Evolutionary conservation across 2,888 invertebrate genomes (phyloP).

Genomic region (Lampropteryx suffumata): DNA sequence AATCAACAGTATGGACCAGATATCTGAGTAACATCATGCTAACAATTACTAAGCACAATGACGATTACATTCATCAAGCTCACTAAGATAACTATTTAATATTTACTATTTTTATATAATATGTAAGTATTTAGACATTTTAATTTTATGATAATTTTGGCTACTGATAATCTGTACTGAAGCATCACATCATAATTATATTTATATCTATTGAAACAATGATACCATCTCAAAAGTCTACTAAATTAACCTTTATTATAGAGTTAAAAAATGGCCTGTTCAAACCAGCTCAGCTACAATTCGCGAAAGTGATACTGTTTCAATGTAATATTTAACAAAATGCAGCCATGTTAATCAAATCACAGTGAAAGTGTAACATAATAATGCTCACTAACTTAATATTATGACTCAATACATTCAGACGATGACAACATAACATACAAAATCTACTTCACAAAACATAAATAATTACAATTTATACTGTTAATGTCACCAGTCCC

Average conservation of each 20-base stretch:
- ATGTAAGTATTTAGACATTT: slow-evolving; percentile 43
- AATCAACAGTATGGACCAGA: slow-evolving; percentile 57
- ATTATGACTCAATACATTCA: slow-evolving; percentile 74
- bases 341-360: slow-evolving; percentile 75
- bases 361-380: slow-evolving; percentile 77
- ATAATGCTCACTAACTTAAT: slow-evolving; percentile 76
- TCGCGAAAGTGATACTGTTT: slow-evolving; percentile 41
- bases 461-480: slow-evolving; percentile 59
- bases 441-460: slow-evolving; percentile 59
- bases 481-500: slow-evolving; percentile 51
- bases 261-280: slow-evolving; percentile 19
- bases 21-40: slow-evolving; percentile 74
- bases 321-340: slow-evolving; percentile 52
- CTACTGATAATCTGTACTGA: slow-evolving; percentile 76
- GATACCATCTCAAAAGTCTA: too few species aligned
- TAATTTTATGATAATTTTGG: slow-evolving; percentile 66
- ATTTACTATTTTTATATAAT: slow-evolving; percentile 64
- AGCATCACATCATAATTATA: slow-evolving; percentile 67
- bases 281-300: slow-evolving; percentile 29
- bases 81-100: slow-evolving; percentile 74
- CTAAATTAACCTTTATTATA: too few species aligned
- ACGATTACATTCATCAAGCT: slow-evolving; percentile 81
- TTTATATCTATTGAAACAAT: slow-evolving; percentile 48
- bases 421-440: slow-evolving; percentile 63
- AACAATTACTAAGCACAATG: slow-evolving; percentile 81